Percentiles rank a stretch among this genome's conserved stretches.
phyloP scores from a whole-genome alignment of 92 coral and sea anemone species.

The Porites divaricata region DNA sequence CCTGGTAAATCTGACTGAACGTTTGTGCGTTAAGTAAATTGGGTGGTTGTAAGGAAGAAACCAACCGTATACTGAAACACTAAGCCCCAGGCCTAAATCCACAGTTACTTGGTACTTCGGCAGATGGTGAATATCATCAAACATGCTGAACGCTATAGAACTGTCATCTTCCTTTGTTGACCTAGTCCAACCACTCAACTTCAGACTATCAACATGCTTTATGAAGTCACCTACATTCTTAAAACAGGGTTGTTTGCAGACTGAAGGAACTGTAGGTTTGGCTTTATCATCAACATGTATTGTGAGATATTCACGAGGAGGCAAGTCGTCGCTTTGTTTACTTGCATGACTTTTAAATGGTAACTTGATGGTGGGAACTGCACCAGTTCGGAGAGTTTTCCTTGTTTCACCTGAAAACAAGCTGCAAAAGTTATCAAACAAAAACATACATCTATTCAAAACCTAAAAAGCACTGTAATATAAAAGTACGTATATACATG shows the following conservation, averaged over 20 bases:
- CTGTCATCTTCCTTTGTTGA: slow-evolving; percentile 38
- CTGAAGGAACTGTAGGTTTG: slow-evolving; percentile 4
- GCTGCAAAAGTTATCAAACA: background rate
- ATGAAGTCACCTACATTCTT: background rate
- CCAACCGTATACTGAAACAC: slow-evolving; percentile 57
- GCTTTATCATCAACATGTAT: background rate
- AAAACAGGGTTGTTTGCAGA: background rate
- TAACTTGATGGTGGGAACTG: slow-evolving; percentile 22
- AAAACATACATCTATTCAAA: no score
- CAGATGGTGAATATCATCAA: slow-evolving; percentile 47
- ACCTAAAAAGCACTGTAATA: background rate
- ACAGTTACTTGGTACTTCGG: slow-evolving; percentile 48
- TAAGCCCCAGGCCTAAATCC: slow-evolving; percentile 46
- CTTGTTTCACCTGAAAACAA: slow-evolving; percentile 31
- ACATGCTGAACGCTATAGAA: slow-evolving; percentile 28
- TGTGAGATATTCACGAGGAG: background rate
- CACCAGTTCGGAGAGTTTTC: slow-evolving; percentile 16
- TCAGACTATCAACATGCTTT: slow-evolving; percentile 30
- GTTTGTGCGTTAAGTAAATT: slow-evolving; percentile 58
- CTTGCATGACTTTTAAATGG: slow-evolving; percentile 25
- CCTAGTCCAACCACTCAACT: slow-evolving; percentile 53
- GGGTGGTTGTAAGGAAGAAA: slow-evolving; percentile 63
- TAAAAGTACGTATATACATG: no score
- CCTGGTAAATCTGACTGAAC: slow-evolving; percentile 61
- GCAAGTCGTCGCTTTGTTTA: background rate